phyloP scores from a whole-genome alignment of 2,113 vertebrate species.

The Rhombomys opimus region DNA sequence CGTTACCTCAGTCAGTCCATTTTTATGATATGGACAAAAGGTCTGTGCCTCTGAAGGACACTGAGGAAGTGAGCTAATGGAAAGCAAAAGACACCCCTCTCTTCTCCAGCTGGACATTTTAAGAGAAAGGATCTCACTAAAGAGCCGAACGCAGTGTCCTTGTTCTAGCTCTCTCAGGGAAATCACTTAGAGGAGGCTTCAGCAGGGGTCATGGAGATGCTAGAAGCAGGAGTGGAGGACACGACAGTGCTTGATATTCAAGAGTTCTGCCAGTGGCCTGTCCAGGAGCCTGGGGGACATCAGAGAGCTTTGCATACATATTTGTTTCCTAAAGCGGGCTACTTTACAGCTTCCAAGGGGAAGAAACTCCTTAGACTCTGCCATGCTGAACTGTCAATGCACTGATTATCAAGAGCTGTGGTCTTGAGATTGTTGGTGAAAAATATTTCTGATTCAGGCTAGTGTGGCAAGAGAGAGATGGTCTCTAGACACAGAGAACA shows the following conservation, averaged over 20 bases:
- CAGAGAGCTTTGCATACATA: accelerated
- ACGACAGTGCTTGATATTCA: neutral
- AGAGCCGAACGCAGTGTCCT: neutral
- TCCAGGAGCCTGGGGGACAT: neutral
- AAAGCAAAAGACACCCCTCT: neutral
- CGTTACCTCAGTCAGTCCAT: neutral
- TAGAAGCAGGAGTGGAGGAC: neutral
- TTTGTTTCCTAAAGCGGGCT: neutral
- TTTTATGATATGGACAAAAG: neutral
- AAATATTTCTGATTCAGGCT: neutral
- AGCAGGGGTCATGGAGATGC: neutral
- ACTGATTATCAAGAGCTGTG: neutral
- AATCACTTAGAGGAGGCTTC: neutral
- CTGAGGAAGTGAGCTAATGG: neutral
- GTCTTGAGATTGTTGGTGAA: neutral
- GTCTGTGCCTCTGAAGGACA: neutral
- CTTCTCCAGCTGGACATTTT: neutral
- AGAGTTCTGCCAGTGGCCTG: neutral
- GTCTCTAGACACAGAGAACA: neutral
- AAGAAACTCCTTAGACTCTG: neutral
- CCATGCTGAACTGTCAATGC: neutral
- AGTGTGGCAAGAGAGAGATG: neutral
- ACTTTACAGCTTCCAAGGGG: neutral
- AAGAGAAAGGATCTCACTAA: neutral
- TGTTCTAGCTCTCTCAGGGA: neutral